Base-by-base conservation (phyloP, 2,113 vertebrate species). In the Corapipo altera region DNA sequence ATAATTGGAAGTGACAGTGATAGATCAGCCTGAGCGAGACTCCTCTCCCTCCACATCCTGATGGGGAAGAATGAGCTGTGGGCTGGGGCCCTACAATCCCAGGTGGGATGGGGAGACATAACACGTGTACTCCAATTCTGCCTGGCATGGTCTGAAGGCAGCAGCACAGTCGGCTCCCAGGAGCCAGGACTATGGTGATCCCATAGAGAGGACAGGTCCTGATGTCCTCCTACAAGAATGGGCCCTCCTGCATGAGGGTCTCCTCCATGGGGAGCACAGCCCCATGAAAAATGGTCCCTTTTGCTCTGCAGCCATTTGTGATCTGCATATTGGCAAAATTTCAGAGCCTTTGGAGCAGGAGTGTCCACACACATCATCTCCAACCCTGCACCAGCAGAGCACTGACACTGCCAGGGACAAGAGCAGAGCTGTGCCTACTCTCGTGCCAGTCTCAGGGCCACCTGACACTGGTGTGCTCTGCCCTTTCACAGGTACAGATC, bases 151-250 rank as follows among this genome's bases (percentile, higher is more conserved):
- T 46, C 33, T 33, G 7, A 28, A 52, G 52, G 27, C 21, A 48
- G 5, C 8, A 1, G 32, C 14, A 3, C 2, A 5, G 5, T 27
- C 1, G 0, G 27, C 26, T 67, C 59, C 59, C 46, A 8, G 2
- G 1, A 5, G 33, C 9, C 18, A 8, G 32, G n/a, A 9, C 44
- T 3, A 30, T 2, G 4, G n/a, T 21, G 14, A 30, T 9, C 23
- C 64, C 19, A 3, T 8, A 27, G 28, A 19, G 27, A 35, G 61
- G 62, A 37, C 61, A 8, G 21, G 6, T 27, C 54, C 61, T 17
- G 7, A 41, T 17, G 55, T 69, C 46, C 24, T 37, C 55, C 70
- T 39, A 32, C 27, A 8, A 39, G 76, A 26, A 6, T 1, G 33
- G 33, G 20, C 33, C 57, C 33, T 58, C 57, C 33, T 59, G 9